These are phyloP conservation scores for Pyxicephalus adspersus DNA, from an alignment of 2,113 vertebrate genomes.

Conservation along the genomic window DNA sequence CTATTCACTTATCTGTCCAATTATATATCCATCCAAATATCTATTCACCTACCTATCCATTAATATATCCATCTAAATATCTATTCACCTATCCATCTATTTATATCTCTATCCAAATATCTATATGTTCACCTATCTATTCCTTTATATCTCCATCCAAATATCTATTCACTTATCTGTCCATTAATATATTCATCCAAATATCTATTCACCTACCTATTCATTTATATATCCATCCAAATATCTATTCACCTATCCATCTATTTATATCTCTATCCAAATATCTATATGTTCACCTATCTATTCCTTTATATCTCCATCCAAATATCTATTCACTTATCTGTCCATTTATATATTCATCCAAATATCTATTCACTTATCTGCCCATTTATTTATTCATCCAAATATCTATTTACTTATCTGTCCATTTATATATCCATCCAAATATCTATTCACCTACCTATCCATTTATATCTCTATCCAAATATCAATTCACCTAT, in stretches of 20 bases:
- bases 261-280: background rate
- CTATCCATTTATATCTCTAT: background rate
- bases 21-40: no score
- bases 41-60: no score
- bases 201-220: background rate
- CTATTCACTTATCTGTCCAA: no score
- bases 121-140: background rate
- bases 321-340: background rate
- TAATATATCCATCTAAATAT: background rate
- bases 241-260: constrained; percentile 15
- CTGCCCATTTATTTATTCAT: background rate
- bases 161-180: background rate
- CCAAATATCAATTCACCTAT: constrained; percentile 10
- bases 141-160: background rate
- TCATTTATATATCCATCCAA: background rate
- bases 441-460: no score
- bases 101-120: background rate
- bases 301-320: background rate
- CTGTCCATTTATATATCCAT: no score
- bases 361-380: background rate
- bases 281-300: background rate
- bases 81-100: background rate
- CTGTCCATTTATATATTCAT: background rate
- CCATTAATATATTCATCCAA: background rate
- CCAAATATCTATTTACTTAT: no score